These are phyloP conservation scores for Trematocara zebra DNA, from an alignment of 2,113 vertebrate genomes.

Conservation along the genomic window DNA sequence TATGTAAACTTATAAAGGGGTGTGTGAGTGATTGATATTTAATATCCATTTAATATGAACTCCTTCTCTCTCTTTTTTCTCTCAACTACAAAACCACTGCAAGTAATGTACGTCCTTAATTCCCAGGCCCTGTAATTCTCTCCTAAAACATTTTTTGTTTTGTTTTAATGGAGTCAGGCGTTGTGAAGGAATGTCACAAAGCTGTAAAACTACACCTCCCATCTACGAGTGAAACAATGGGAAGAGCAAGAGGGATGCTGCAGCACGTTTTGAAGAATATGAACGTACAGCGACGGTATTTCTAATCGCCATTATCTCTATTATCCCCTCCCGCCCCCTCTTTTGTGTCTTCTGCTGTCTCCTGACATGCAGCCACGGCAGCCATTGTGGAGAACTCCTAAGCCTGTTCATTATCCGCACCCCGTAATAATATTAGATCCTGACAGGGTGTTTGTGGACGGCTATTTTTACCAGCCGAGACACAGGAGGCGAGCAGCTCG, in stretches of 20 bases:
- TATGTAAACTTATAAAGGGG: neutral
- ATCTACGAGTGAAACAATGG: slow-evolving; percentile 19
- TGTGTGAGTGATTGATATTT: neutral
- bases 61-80: neutral
- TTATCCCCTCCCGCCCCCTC: slow-evolving; percentile 4
- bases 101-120: neutral
- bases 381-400: slow-evolving; percentile 30
- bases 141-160: neutral
- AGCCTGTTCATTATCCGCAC: slow-evolving; percentile 49
- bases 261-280: slow-evolving; percentile 1
- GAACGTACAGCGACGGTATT: slow-evolving; percentile 6
- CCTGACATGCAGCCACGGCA: neutral
- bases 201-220: neutral
- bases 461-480: slow-evolving; percentile 59
- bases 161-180: neutral
- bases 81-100: neutral
- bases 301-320: slow-evolving; percentile 35
- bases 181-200: slow-evolving; percentile 32
- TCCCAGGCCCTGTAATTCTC: neutral
- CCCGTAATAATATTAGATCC: slow-evolving; percentile 48
- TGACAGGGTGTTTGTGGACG: slow-evolving; percentile 41
- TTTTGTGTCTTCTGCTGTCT: neutral
- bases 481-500: neutral
- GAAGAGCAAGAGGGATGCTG: neutral
- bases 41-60: neutral